Evolutionary conservation across 2,113 vertebrate genomes (phyloP).

Genomic region (Copsychus sechellarum): DNA sequence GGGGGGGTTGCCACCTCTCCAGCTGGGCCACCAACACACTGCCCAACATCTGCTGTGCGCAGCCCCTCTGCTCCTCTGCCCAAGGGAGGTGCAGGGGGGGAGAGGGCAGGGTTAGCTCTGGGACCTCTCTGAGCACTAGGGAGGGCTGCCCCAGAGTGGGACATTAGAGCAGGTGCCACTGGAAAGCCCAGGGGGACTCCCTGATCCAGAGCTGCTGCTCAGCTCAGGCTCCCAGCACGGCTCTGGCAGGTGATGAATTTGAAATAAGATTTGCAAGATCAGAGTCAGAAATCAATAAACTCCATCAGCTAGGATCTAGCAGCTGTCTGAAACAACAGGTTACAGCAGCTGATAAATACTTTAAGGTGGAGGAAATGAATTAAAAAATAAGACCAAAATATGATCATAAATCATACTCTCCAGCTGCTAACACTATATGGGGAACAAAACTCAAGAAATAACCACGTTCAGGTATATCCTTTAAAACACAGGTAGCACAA

Average conservation of each 20-base stretch:
- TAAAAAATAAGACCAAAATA: constrained; percentile 35
- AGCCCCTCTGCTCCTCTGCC: not conserved
- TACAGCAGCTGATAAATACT: constrained; percentile 21
- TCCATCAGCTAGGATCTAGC: constrained; percentile 12
- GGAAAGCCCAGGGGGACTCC: not conserved
- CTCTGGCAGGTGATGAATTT: not conserved
- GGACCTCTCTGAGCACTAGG: not conserved
- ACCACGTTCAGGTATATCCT: not conserved
- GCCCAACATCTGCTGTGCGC: not conserved
- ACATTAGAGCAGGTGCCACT: not conserved
- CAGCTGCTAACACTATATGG: not conserved
- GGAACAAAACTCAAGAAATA: not conserved
- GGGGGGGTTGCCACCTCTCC: not conserved
- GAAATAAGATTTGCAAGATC: constrained; percentile 17
- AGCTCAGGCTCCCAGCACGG: not conserved
- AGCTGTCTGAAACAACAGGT: constrained; percentile 26
- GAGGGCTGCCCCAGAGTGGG: not conserved
- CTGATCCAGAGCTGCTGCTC: fast-evolving
- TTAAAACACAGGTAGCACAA: not conserved
- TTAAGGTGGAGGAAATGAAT: constrained; percentile 12
- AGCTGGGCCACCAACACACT: not conserved
- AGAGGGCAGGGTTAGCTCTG: not conserved
- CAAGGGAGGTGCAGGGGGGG: no score
- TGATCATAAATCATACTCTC: not conserved
- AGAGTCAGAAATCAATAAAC: constrained; percentile 43